Evolutionary conservation across 2,888 invertebrate species (phyloP), one percentile per base, ranked within the genome.

Genomic region (Andrena bicolor): DNA sequence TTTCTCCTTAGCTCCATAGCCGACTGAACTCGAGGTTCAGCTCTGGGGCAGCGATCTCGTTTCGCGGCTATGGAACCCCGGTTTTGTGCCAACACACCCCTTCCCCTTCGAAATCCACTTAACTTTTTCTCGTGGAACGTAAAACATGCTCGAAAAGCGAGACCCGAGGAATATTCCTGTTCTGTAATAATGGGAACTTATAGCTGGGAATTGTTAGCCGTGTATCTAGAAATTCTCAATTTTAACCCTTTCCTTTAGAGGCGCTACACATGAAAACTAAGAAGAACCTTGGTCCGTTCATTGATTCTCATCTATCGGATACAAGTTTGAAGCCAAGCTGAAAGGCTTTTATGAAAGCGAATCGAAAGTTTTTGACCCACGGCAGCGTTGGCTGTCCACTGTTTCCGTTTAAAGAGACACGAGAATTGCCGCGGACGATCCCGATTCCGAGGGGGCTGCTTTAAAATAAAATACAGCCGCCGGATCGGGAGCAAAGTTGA

Each of bases 11-110:
- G 35, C 70, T 51, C 65, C 48, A 58, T 53, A 78, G 66, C 65
- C 8, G n/a, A 41, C n/a, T 20, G 56, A 58, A 56, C 58, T 60
- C 69, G 72, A 76, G 73, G 60, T 71, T 28, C 13, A 20, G 16
- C 16, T 53, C 28, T 51, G 53, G 66, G 41, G 75, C 53, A 72
- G 58, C 66, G 83, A 79, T 79, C 74, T 79, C 75, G 71, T 79
- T 83, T 66, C 63, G 60, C 49, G 23, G 63, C 28, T 64, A 63
- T 28, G 48, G 26, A 63, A 68, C 63, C 26, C 30, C 65, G 82
- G 51, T 71, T 61, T 56, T 64, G 70, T 83, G 83, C 83, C 83
- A 83, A 83, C 73, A 51, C 61, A 10, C 4, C 23, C 49, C 49
- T 26, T 8, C 61, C 28, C 60, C 35, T 35, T 49, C 30, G n/a